Evolutionary conservation across 2,888 invertebrate species (phyloP), one percentile per base, ranked within the genome.

Genomic region (Aporophyla nigra): DNA sequence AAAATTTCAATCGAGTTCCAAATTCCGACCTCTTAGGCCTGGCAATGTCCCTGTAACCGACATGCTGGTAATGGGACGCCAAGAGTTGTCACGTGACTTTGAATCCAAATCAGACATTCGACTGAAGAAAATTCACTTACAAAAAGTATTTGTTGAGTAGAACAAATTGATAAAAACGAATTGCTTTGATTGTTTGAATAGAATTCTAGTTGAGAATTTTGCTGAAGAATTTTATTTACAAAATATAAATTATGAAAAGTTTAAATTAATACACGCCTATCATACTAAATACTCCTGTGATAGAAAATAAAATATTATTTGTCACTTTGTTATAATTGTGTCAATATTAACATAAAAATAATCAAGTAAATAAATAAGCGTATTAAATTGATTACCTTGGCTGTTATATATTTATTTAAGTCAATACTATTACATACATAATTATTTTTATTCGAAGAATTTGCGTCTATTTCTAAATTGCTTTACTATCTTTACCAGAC

Each of bases 11-110:
- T 84, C 61, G 69, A 71, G 71, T 80, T 76, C 74, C 71, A 46
- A 70, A 49, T 80, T 63, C 63, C 43, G 61, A 61, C 71, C 80
- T 83, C 78, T 78, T 75, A 83, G 83, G 86, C 76, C 54, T 71
- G 21, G 4, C 72, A 87, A 87, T 86, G 83, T 72, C 56, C 69
- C 90, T 91, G 92, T 76, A 56, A 75, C 74, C 86, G 91, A 90
- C 92, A 78, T 85, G 84, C 77, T 82, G 80, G 83, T 91, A 91
- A 91, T 91, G 89, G 86, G 75, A 91, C 82, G 84, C 83, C 83
- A 80, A 85, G 80, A 85, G 74, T 72, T 77, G 81, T 86, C 83
- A 81, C 86, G 70, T 79, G 76, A 84, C 78, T 78, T 80, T 76
- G 67, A 84, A 83, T 80, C 74, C 46, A 82, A 73, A 83, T 73